Evolutionary conservation across 2,888 invertebrate genomes (phyloP).

Genomic region (Sisyra nigra): DNA sequence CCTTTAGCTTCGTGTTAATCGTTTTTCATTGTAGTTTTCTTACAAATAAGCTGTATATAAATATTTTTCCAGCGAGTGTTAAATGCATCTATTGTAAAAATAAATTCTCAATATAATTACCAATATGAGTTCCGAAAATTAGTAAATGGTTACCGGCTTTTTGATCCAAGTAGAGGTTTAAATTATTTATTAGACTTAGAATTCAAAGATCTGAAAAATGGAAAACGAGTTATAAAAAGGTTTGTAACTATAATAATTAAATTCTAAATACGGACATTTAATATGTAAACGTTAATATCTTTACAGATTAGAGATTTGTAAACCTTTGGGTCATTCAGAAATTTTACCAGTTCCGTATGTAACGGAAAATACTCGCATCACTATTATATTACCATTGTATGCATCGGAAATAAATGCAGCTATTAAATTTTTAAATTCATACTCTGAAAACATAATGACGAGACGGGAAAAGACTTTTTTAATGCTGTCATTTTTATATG

Average conservation of each 20-base stretch:
- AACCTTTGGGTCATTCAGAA: constrained; percentile 75
- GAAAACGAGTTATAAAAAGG: constrained; percentile 34
- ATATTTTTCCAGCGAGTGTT: constrained; percentile 31
- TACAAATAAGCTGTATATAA: no score
- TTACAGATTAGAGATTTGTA: constrained; percentile 57
- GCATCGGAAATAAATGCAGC: constrained; percentile 37
- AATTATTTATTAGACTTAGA: constrained; percentile 67
- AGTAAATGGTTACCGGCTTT: constrained; percentile 56
- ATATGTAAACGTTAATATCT: no score
- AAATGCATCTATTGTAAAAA: constrained; percentile 31
- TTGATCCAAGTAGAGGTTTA: constrained; percentile 72
- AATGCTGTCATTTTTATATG: constrained; percentile 55
- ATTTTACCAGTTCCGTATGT: constrained; percentile 88
- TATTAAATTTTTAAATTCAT: constrained; percentile 51
- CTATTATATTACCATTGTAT: constrained; percentile 56
- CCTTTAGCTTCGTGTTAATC: no score
- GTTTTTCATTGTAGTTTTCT: no score
- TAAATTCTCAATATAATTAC: constrained; percentile 31
- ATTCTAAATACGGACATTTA: no score
- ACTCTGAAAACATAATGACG: constrained; percentile 54
- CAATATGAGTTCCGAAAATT: constrained; percentile 36
- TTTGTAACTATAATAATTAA: constrained; percentile 13
- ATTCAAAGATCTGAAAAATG: constrained; percentile 31
- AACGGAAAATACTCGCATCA: constrained; percentile 76
- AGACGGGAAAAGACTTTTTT: constrained; percentile 66